These are phyloP conservation scores for Megaleporinus macrocephalus DNA, from an alignment of 2,113 vertebrate species.

Conservation along the genomic window DNA sequence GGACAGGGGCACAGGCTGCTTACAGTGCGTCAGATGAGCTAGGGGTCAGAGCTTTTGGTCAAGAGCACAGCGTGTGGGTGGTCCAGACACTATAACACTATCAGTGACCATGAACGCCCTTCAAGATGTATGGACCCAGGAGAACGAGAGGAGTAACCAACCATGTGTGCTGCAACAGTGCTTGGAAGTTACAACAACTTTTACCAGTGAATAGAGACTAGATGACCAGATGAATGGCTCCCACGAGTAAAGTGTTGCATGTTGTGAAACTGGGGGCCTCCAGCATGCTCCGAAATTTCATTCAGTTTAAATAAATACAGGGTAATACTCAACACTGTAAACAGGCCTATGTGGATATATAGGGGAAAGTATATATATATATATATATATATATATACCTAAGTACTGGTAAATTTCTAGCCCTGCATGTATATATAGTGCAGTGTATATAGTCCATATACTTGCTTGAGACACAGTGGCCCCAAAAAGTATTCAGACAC, in stretches of 20 bases:
- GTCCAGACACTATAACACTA: slow-evolving; percentile 35
- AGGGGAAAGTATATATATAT: no score
- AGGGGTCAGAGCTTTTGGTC: slow-evolving; percentile 30
- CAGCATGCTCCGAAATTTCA: not conserved
- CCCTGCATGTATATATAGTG: no score
- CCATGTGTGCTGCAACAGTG: not conserved
- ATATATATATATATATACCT: no score
- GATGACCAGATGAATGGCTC: not conserved
- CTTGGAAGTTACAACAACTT: slow-evolving; percentile 5
- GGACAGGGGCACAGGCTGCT: not conserved
- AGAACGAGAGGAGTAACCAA: slow-evolving; percentile 6
- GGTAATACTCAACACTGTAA: no score
- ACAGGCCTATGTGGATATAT: no score
- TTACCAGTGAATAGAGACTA: not conserved
- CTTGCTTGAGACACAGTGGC: no score
- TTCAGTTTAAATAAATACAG: no score
- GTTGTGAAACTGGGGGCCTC: slow-evolving; percentile 8
- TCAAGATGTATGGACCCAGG: slow-evolving; percentile 28
- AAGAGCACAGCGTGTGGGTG: slow-evolving; percentile 45
- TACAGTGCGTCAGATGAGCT: slow-evolving; percentile 40
- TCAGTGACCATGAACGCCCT: slow-evolving; percentile 36
- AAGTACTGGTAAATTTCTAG: no score
- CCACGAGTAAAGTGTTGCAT: not conserved
- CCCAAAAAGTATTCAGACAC: no score
- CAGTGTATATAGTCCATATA: no score